Percentiles rank a stretch among this genome's conserved stretches.
Conservation (phyloP, 1,140 invertebrate genomes). For the Pararge aegeria region DNA sequence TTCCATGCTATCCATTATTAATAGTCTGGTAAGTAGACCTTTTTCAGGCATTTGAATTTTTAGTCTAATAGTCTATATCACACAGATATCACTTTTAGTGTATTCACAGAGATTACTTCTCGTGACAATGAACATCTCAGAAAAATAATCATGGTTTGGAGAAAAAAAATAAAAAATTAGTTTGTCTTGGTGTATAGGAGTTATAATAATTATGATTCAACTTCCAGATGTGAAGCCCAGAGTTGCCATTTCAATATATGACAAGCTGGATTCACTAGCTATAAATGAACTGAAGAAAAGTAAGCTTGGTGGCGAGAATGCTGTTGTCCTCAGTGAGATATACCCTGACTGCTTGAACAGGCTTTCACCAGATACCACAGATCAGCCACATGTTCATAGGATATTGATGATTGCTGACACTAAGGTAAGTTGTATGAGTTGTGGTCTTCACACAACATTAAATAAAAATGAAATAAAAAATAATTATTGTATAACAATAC, state of each 20-base stretch:
- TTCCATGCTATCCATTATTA: conserved; percentile 8
- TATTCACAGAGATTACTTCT: no score
- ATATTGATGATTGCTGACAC: conserved; percentile 73
- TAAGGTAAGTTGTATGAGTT: conserved; percentile 60
- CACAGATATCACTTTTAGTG: no score
- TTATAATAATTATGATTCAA: no score
- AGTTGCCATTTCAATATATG: conserved; percentile 51
- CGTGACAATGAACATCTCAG: no score
- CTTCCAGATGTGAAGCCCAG: conserved; percentile 62
- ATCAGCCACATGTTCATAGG: conserved; percentile 56
- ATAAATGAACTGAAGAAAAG: conserved; percentile 42
- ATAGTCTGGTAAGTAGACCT: neutral
- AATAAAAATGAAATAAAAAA: no score
- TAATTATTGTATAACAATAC: no score
- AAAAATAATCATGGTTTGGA: no score
- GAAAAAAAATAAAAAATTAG: no score
- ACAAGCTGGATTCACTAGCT: conserved; percentile 56
- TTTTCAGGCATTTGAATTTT: no score
- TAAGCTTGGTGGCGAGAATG: conserved; percentile 51
- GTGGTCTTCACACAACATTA: neutral
- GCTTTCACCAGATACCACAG: conserved; percentile 64
- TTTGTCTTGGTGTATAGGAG: no score
- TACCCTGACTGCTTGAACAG: conserved; percentile 66
- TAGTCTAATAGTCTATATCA: no score
- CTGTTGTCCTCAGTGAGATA: conserved; percentile 58